Percentiles rank a stretch among this genome's conserved stretches.
Conservation (phyloP, 2,113 vertebrate genomes). For the Struthio camelus region DNA sequence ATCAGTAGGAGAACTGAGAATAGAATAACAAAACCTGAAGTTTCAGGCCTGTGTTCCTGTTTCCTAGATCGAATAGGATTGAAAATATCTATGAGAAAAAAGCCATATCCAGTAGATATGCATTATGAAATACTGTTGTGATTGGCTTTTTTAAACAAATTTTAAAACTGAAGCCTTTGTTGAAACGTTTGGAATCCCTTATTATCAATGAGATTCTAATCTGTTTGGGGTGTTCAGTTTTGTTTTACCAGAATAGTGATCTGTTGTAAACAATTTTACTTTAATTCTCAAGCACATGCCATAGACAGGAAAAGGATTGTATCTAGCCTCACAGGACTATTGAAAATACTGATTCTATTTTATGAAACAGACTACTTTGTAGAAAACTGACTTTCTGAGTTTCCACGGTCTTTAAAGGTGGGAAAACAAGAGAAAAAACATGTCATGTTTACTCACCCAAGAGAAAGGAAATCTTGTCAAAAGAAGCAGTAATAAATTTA, state of each 20-base stretch:
- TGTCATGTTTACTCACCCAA: not conserved
- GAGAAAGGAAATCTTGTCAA: not conserved
- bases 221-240: not conserved
- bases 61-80: not conserved
- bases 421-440: not conserved
- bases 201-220: not conserved
- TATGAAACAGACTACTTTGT: not conserved
- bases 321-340: not conserved
- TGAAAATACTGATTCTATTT: not conserved
- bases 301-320: not conserved
- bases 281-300: not conserved
- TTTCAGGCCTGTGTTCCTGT: not conserved
- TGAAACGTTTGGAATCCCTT: not conserved
- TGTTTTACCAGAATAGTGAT: not conserved
- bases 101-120: not conserved
- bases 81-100: not conserved
- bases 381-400: not conserved
- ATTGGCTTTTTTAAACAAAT: not conserved
- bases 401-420: not conserved
- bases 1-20: not conserved
- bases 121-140: not conserved
- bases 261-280: not conserved
- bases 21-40: not conserved
- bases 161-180: not conserved
- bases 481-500: slow-evolving; percentile 44